Base-by-base conservation (phyloP, 1,140 invertebrate genomes). In the Brachionus asplanchnoidis region DNA sequence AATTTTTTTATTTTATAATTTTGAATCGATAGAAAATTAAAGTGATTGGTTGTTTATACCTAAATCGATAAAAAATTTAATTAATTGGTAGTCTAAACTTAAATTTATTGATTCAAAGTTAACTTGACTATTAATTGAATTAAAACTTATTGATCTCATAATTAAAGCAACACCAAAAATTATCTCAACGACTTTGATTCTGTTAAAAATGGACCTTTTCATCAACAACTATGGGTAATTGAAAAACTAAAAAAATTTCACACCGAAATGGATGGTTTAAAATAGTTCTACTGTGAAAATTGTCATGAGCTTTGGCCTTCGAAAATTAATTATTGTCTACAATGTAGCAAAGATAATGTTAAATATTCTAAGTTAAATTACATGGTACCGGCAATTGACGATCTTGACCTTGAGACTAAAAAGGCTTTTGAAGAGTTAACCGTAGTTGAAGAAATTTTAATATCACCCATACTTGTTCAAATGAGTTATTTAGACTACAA, bases 391-490 rank as follows among this genome's bases (percentile, higher is more conserved):
- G 66, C 8, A 26, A n/a, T 32, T n/a, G 23, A 32, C 14, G 28
- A 28, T 50, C 46, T 50, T 50, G 46, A 50, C 14, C 46, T 50
- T 9, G 46, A 50, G 7, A 50, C 26, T 6, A 32, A 68, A 32
- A 68, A 12, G 28, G 26, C 28, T n/a, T n/a, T n/a, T n/a, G n/a
- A n/a, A n/a, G n/a, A n/a, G n/a, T n/a, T n/a, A n/a, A n/a, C n/a
- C n/a, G 66, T 68, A 68, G 26, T 68, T 23, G 66, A 68, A 36
- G 66, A 68, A 32, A 68, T 68, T 36, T 68, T 68, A 32, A 68
- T 68, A 36, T 68, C 66, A 68, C 66, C 66, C 32, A 68, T 68
- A 68, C 66, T 68, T 68, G 66, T 68, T 68, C 66, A 36, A 23
- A 68, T 36, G 66, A 68, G 66, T 68, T 68, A 68, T 68, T 68